Evolutionary conservation across 2,113 vertebrate genomes (phyloP).

Genomic region (Leuciscus idus): DNA sequence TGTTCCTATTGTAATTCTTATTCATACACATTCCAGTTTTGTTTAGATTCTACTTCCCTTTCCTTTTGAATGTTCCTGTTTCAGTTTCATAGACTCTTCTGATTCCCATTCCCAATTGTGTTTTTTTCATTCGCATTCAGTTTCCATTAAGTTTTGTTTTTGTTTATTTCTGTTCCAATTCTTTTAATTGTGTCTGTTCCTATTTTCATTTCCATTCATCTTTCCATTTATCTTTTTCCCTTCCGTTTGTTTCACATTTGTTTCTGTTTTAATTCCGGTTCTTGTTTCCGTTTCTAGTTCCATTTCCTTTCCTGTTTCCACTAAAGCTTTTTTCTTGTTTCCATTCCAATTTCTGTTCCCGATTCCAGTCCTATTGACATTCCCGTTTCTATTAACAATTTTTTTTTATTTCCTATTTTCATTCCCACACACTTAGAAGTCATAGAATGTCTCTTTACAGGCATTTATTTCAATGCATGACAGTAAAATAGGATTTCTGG

Average conservation of each 20-base stretch:
- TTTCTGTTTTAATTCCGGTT: constrained; percentile 26
- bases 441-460: constrained; percentile 35
- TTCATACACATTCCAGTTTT: neutral
- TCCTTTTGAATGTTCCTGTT: neutral
- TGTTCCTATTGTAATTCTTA: neutral
- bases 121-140: neutral
- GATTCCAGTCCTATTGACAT: neutral
- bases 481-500: constrained; percentile 69
- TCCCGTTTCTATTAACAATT: neutral
- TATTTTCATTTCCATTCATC: neutral
- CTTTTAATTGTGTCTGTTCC: neutral
- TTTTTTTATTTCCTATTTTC: neutral
- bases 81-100: neutral
- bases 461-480: constrained; percentile 62
- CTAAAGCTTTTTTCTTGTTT: neutral
- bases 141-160: neutral
- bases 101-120: neutral
- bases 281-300: neutral
- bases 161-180: neutral
- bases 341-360: neutral
- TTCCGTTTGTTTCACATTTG: neutral
- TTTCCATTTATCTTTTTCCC: neutral
- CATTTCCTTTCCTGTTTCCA: neutral
- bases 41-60: neutral
- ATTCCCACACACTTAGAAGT: neutral